A percentile compares a stretch with the other conserved stretches of the same genome.
phyloP scores from a whole-genome alignment of 2,888 invertebrate species.

The Chydorus sphaericus region DNA sequence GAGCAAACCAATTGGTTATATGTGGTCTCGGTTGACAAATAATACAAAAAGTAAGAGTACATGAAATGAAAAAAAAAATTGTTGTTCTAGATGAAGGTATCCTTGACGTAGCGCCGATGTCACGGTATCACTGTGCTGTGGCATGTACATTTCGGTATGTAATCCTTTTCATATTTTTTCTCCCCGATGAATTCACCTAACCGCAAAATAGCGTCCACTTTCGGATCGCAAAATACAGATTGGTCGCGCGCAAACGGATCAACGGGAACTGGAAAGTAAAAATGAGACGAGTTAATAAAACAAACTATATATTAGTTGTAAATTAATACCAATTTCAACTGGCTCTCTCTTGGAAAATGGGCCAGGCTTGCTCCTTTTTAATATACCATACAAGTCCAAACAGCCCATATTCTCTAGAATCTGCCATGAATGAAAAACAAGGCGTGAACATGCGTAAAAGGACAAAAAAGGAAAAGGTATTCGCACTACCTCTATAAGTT shows the following conservation, averaged over 20 bases:
- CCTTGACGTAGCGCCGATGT: no score
- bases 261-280: constrained; percentile 7
- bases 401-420: constrained; percentile 41
- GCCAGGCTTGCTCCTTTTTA: constrained; percentile 23
- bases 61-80: no score
- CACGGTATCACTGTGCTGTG: constrained; percentile 12
- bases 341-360: background rate
- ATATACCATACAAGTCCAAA: constrained; percentile 31
- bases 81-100: no score
- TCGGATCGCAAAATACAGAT: constrained; percentile 35
- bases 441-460: constrained; percentile 19
- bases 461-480: constrained; percentile 18
- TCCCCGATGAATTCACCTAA: constrained; percentile 42
- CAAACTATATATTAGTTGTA: no score
- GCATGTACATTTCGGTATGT: constrained; percentile 17
- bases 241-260: constrained; percentile 16
- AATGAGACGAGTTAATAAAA: constrained; percentile 13
- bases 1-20: no score
- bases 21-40: no score
- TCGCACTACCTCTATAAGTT: constrained; percentile 42
- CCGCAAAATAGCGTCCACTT: constrained; percentile 35
- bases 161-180: constrained; percentile 37
- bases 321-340: background rate
- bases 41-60: no score
- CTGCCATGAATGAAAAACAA: constrained; percentile 31